Evolutionary conservation across 2,888 invertebrate genomes (phyloP).

Genomic region (Mycalesis mineus): DNA sequence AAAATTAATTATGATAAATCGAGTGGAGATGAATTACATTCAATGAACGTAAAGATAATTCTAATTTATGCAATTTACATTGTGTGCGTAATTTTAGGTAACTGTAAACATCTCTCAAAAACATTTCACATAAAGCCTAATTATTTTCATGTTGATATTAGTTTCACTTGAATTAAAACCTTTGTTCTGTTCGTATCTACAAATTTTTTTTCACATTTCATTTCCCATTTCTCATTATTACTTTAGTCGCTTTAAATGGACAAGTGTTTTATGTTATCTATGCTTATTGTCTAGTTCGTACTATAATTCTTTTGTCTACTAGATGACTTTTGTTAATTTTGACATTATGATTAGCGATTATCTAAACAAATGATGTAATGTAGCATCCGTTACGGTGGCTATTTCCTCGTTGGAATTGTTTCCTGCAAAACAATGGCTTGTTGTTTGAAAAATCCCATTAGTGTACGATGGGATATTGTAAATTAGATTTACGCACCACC

Average conservation of each 20-base stretch:
- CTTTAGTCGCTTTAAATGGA: neutral
- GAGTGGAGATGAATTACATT: too few relatives aligned
- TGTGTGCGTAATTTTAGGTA: neutral
- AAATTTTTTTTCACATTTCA: neutral
- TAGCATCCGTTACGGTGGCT: conserved; percentile 46
- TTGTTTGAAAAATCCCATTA: conserved; percentile 32
- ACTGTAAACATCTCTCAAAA: neutral
- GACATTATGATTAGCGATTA: conserved; percentile 28
- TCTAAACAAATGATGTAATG: conserved; percentile 50
- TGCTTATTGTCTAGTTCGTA: conserved; percentile 7
- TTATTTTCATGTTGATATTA: neutral
- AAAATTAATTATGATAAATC: too few relatives aligned
- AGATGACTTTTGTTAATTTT: conserved; percentile 22
- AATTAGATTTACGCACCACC: conserved; percentile 8
- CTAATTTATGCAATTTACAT: too few relatives aligned
- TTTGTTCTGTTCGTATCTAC: neutral
- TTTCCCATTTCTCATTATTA: neutral
- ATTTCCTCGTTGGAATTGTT: conserved; percentile 61
- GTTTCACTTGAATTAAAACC: neutral
- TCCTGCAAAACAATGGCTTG: conserved; percentile 46
- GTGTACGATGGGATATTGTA: conserved; percentile 17
- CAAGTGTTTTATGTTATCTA: conserved; percentile 3
- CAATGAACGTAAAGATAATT: too few relatives aligned
- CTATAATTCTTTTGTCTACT: conserved; percentile 21
- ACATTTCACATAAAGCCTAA: neutral